These are phyloP conservation scores for Thalassophryne amazonica DNA, from an alignment of 2,797 vertebrate species.

Conservation along the genomic window DNA sequence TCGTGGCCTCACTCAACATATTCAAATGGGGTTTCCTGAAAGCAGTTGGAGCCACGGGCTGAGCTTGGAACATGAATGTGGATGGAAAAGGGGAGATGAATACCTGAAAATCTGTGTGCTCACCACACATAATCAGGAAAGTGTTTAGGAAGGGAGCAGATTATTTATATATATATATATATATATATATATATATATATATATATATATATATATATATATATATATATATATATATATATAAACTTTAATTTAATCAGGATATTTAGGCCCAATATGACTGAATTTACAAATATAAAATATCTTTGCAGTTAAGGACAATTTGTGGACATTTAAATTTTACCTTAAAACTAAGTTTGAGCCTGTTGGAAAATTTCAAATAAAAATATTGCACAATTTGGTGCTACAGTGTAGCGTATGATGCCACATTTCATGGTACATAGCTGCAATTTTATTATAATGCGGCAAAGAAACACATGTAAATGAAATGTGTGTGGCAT, in stretches of 20 bases:
- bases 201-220: too few species aligned
- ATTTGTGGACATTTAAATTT: too few species aligned
- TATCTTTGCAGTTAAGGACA: neutral
- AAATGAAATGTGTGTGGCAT: constrained; percentile 1
- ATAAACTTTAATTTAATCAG: too few species aligned
- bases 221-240: too few species aligned
- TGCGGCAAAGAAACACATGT: neutral
- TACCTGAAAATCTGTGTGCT: constrained; percentile 53
- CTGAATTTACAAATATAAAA: constrained; percentile 12
- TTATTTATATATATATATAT: too few species aligned
- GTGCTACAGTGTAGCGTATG: neutral
- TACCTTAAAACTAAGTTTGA: too few species aligned
- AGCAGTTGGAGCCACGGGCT: constrained; percentile 57
- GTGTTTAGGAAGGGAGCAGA: constrained; percentile 11
- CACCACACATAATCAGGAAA: constrained; percentile 29
- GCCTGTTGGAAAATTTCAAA: too few species aligned
- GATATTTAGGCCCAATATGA: constrained; percentile 27
- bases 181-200: too few species aligned
- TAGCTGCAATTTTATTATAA: neutral
- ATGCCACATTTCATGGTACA: neutral
- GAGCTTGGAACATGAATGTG: constrained; percentile 49
- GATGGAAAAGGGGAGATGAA: constrained; percentile 45
- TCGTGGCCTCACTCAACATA: constrained; percentile 70
- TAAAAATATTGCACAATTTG: neutral
- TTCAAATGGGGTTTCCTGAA: constrained; percentile 75